Evolutionary conservation across 2,888 invertebrate species (phyloP), one percentile per base, ranked within the genome.

Genomic region (Dorcus hopei): DNA sequence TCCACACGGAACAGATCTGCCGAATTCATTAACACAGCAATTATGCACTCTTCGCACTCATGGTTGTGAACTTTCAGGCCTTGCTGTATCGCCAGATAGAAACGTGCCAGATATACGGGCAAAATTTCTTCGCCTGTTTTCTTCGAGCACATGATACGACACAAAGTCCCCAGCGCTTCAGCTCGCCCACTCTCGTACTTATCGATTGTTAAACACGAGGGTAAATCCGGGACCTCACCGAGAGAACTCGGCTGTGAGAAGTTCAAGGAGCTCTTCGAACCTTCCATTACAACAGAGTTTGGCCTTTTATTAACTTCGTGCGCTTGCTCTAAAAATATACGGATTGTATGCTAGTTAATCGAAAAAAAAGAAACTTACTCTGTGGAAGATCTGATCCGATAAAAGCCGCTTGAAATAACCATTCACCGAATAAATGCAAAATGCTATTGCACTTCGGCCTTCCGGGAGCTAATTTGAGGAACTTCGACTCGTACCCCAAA

Each of bases 321-420:
- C 42, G 77, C 76, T 74, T 79, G 77, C 63, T 76, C 80, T 80
- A 49, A 51, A 68, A 67, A 38, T 54, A 38, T 43, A 8, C 9
- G 11, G 3, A 19, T 19, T 19, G 52, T 39, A 11, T 39, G 48
- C 38, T 39, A 38, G 49, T 57, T 57, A 43, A 33, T 6, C 41
- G 3, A 7, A 1, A 14, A 45, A 52, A 56, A 26, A 38, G 11
- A 57, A 16, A 70, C 74, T 75, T 76, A 83, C 85, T 83, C 69
- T 84, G 70, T 3, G 71, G 69, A 38, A 76, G 61, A 53, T 88
- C 88, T 48, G 91, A 91, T 3, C 95, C 95, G 68, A 95, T 91
- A 67, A 96, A 89, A 2, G 96, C 92, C 4, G 96, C 96, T 77
- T 97, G 97, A 76, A 97, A 96, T 63, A 97, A 80, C 97, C 97